Evolutionary conservation across 1,140 invertebrate genomes (phyloP), one percentile per base, ranked within the genome.

Genomic region (Drosophila yakuba): DNA sequence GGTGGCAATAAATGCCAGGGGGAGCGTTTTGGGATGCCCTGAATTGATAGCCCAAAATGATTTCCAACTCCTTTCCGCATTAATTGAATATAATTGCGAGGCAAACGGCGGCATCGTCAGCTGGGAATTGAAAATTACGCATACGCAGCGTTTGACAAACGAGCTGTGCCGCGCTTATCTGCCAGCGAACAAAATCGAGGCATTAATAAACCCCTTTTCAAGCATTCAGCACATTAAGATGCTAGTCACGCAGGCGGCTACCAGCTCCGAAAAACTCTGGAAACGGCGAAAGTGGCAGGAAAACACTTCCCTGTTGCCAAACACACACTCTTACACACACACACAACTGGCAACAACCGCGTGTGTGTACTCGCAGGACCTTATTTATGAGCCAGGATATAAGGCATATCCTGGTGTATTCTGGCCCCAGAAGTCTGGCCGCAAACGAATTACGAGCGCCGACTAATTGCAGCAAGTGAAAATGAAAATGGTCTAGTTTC

Each of bases 401-500:
- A 79, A 62, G 51, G 60, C 41, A 67, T 79, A 86, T 86, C 83
- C 83, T 82, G 71, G 48, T 64, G 63, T 79, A 86, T 86, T 79
- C 83, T 76, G 71, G 45, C 69, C 59, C 66, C 83, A 54, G 59
- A 63, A 74, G 66, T 69, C 81, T 80, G 68, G 81, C 83, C 79
- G 50, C 83, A 88, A 88, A 89, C 78, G 82, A 85, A 85, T 86
- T 86, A 85, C 78, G 83, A 76, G 36, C 64, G 59, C 76, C 76
- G 72, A 89, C 83, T 88, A 88, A 88, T 88, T 88, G 84, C 84
- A 76, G 72, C 44, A 63, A 89, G 84, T 78, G 89, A 83, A 88
- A 88, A 88, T 84, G 84, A 88, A 89, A 88, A 89, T 59, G 74
- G 73, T 88, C 80, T 83, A 84, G 63, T 17, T 54, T 41, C 39